Evolutionary conservation across 2,888 invertebrate genomes (phyloP), one percentile per base, ranked within the genome.

Genomic region (Drosophila mayaguana): DNA sequence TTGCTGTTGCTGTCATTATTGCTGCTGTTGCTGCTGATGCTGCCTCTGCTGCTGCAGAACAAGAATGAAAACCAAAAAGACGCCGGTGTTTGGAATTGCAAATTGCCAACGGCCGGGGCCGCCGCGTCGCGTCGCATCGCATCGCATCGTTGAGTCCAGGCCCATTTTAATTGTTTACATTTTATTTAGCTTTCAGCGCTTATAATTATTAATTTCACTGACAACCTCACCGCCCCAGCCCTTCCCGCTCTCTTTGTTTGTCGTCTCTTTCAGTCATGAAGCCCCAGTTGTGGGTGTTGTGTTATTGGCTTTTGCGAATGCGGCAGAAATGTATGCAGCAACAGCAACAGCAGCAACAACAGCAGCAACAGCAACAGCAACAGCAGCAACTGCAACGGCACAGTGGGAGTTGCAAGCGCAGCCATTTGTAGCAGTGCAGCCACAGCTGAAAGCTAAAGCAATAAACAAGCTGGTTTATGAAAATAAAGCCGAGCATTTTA

Each of bases 151-250:
- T 77, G 80, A 68, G 74, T 72, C 78, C 78, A 83, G 79, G 81
- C 81, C 74, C 78, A 89, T 82, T 90, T 90, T 86, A 89, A 87
- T 87, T 89, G 90, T 87, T 89, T 84, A 87, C 89, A 90, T 87
- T 88, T 89, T 87, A 82, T 79, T 87, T 75, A 74, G 87, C 87
- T 83, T 78, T 87, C 81, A 88, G 77, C 88, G 80, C 83, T 85
- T 81, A 88, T 80, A 81, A 85, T 89, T 88, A 81, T 85, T 88
- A 85, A 85, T 87, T 81, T 89, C 88, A 69, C 75, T 78, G 75
- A 69, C 86, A 77, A 71, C 72, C 72, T 57, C 63, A 11, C 43
- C 32, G n/a, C 11, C n/a, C 22, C 45, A 38, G 51, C 66, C 48
- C 45, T 65, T 32, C 20, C 59, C 0, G 5, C 28, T 7, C 36